phyloP scores from a whole-genome alignment of 1,140 invertebrate species.

The Steinernema feltiae region DNA sequence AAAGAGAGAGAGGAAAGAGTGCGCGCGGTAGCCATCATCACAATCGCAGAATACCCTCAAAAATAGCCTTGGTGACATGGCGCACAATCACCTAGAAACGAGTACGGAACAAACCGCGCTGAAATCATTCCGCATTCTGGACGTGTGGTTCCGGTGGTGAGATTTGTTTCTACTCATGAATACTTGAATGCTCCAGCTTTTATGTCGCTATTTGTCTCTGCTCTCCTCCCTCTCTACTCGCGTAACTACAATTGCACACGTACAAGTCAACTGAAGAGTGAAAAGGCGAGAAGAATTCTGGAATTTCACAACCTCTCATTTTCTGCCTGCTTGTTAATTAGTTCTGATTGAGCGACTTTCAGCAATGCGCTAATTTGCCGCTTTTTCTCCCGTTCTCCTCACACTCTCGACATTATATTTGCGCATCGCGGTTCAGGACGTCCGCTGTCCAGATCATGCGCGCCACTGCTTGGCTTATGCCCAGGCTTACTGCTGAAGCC shows the following conservation, averaged over 20 bases:
- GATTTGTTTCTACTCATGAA: constrained; percentile 9
- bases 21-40: not conserved
- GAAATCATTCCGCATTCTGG: not conserved
- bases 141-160: not conserved
- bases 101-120: not conserved
- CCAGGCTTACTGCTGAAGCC: not conserved
- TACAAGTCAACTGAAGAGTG: no score
- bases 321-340: not conserved
- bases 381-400: not conserved
- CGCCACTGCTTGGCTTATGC: no score
- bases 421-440: no score
- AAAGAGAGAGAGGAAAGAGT: not conserved
- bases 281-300: not conserved
- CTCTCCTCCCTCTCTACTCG: no score
- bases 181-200: not conserved
- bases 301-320: no score
- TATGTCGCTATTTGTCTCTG: not conserved
- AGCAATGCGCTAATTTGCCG: not conserved
- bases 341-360: not conserved
- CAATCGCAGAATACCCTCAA: not conserved
- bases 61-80: not conserved
- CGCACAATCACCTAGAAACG: not conserved
- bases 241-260: no score
- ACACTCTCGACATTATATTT: no score
- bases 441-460: no score